phyloP scores from a whole-genome alignment of 2,797 vertebrate genomes.

The Dromococcyx pavoninus region DNA sequence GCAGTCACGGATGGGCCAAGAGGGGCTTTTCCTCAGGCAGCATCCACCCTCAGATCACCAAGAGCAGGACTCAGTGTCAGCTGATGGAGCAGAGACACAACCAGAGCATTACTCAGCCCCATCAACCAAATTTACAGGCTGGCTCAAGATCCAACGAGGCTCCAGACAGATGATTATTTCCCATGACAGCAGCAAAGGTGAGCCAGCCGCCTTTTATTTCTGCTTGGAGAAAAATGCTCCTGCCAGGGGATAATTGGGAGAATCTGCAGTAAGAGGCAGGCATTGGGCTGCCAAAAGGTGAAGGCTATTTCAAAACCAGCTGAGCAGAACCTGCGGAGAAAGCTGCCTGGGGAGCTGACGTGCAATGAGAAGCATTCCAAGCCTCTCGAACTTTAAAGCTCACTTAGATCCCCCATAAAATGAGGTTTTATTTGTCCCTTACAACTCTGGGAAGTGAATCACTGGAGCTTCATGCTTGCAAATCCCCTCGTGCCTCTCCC shows the following conservation, averaged over 20 bases:
- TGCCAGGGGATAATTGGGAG: slow-evolving; percentile 15
- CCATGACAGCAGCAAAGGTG: not conserved
- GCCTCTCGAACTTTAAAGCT: not conserved
- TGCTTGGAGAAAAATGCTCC: slow-evolving; percentile 11
- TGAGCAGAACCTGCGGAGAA: not conserved
- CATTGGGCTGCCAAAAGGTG: not conserved
- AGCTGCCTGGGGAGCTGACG: not conserved
- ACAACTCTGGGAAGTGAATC: not conserved
- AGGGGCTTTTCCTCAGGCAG: not conserved
- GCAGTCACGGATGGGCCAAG: accelerated
- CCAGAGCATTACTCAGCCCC: not conserved
- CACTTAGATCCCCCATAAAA: not conserved
- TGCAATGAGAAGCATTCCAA: not conserved
- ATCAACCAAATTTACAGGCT: not conserved
- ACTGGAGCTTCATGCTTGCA: not conserved
- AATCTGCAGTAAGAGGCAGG: not conserved
- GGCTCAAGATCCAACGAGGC: not conserved
- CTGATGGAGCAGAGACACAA: not conserved
- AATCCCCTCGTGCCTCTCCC: accelerated
- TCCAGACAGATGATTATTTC: slow-evolving; percentile 11
- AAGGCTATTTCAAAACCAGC: slow-evolving; percentile 13
- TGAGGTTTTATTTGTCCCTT: not conserved
- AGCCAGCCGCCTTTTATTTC: not conserved
- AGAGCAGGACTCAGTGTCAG: not conserved
- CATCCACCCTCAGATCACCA: not conserved